Evolutionary conservation across 1,140 invertebrate genomes (phyloP), one percentile per base, ranked within the genome.

Genomic region (Atta cephalotes): DNA sequence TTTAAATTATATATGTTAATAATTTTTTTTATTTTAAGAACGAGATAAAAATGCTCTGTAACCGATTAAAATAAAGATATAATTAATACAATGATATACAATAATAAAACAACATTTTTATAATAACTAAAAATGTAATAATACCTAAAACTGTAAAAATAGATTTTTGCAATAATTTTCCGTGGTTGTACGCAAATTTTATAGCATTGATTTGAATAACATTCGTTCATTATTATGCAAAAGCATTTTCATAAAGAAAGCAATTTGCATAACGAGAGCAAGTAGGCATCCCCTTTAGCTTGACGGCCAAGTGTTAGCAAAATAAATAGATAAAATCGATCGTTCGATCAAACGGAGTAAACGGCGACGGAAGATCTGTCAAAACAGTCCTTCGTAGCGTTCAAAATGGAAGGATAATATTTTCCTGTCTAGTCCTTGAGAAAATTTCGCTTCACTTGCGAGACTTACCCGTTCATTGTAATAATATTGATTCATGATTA

Each of bases 381-480:
- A 94, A 93, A 94, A 94, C 90, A 93, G 51, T 70, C 18, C 58
- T 71, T 56, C 25, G 78, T 72, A 92, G 66, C 88, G 87, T 74
- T 39, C 78, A 49, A 35, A 85, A 93, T 93, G 90, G 90, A 94
- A 94, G 72, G 86, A 93, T 90, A 94, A 94, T 93, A 94, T 94
- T 94, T 93, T 92, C 31, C 79, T 65, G 56, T 31, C 74, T 76
- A 49, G 35, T 76, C 12, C 58, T 85, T 35, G 21, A 65, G 62
- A 78, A 84, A 85, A 85, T 79, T 88, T 68, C 16, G 53, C 49
- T 70, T 31, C 0, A 51, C n/a, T 51, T 76, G 39, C 70, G 0
- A 82, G 56, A 53, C 31, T 56, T 25, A 78, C 63, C 21, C 60
- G 35, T 85, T 85, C 39, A 6, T 51, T 49, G 21, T 12, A 6